phyloP scores from a whole-genome alignment of 37 sponge, comb jelly and placozoan genomes.

The Lycopodina hypogea region DNA sequence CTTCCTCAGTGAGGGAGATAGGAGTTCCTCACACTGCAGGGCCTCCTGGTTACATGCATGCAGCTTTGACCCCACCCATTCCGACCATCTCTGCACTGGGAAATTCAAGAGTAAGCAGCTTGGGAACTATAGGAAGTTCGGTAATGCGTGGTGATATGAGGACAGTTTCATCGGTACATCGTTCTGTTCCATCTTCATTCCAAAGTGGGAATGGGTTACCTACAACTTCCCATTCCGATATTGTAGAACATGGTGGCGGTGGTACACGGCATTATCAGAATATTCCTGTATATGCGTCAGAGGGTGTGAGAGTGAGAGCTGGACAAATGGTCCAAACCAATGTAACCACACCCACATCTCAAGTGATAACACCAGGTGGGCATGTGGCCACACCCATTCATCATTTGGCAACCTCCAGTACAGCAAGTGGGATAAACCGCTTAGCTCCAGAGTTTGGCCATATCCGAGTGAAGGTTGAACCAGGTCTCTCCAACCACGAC shows the following conservation, averaged over 20 bases:
- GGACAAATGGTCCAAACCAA: background rate
- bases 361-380: background rate
- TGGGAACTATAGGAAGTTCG: no score
- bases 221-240: background rate
- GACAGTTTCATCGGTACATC: no score
- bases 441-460: conserved; percentile 6
- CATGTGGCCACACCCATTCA: no score
- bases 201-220: background rate
- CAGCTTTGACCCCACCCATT: no score
- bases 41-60: no score
- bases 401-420: no score
- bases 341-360: conserved; percentile 7
- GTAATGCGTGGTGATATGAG: no score
- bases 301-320: background rate
- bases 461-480: background rate
- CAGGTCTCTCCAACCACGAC: background rate
- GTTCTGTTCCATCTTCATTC: background rate
- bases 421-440: background rate
- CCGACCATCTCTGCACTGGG: no score
- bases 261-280: background rate
- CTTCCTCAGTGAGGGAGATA: no score
- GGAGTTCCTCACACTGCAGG: no score
- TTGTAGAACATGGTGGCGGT: background rate
- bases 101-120: no score
- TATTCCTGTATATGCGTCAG: background rate